phyloP scores from a whole-genome alignment of 2,797 vertebrate species.

The Caiman crocodilus region DNA sequence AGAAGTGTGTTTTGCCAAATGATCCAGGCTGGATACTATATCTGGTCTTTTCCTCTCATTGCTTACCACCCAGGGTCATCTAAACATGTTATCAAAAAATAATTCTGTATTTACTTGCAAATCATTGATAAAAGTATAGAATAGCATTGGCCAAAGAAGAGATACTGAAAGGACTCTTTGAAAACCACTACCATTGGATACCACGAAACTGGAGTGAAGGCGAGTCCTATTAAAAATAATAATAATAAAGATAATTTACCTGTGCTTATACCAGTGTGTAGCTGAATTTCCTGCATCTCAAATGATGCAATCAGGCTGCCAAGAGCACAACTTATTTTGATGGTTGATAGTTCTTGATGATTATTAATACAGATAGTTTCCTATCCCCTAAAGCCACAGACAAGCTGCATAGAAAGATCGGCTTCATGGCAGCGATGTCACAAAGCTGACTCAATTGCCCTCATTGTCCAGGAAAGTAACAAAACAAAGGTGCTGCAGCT shows the following conservation, averaged over 20 bases:
- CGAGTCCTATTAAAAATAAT: background rate
- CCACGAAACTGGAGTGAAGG: background rate
- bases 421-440: background rate
- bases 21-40: background rate
- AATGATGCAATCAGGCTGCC: constrained; percentile 42
- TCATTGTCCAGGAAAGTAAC: background rate
- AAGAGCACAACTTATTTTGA: background rate
- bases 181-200: background rate
- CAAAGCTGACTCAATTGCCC: constrained; percentile 9
- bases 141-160: background rate
- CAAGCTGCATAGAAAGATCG: constrained; percentile 22
- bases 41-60: background rate
- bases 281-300: constrained; percentile 57
- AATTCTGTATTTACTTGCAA: background rate
- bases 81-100: background rate
- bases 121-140: background rate
- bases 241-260: background rate
- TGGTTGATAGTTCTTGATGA: constrained; percentile 45
- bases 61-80: background rate
- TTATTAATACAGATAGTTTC: constrained; percentile 48
- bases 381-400: constrained; percentile 3
- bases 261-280: constrained; percentile 30
- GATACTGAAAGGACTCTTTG: background rate
- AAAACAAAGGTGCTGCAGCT: constrained; percentile 12
- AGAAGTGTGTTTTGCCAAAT: background rate